phyloP scores from a whole-genome alignment of 2,888 invertebrate genomes.

The Drosophila mimetica region DNA sequence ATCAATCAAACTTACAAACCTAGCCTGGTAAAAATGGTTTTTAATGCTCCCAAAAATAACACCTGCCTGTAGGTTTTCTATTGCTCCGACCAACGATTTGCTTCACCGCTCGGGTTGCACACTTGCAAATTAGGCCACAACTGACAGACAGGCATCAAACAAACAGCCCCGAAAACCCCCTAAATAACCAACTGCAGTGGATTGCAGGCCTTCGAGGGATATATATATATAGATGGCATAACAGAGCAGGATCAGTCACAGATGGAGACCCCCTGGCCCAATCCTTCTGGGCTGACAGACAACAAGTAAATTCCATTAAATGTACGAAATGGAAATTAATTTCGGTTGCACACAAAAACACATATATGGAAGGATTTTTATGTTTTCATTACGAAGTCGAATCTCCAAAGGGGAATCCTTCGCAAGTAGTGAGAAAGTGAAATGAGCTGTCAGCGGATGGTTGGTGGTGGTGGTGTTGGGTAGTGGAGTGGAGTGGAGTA shows the following conservation, averaged over 20 bases:
- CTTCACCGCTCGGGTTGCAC: neutral
- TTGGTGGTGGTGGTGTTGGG: neutral
- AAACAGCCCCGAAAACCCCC: constrained; percentile 12
- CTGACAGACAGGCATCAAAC: constrained; percentile 28
- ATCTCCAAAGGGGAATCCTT: constrained; percentile 15
- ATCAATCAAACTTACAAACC: no score
- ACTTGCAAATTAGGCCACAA: constrained; percentile 16
- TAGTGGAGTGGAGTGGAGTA: no score
- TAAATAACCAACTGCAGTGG: constrained; percentile 32
- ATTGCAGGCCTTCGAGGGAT: constrained; percentile 22
- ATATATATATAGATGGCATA: neutral
- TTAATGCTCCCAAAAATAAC: neutral
- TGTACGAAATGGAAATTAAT: constrained; percentile 72
- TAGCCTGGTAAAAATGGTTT: no score
- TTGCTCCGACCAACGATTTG: neutral
- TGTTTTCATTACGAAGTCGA: constrained; percentile 44
- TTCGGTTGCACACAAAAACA: constrained; percentile 48
- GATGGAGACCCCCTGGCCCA: constrained; percentile 1
- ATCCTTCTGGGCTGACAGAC: constrained; percentile 53
- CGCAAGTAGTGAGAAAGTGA: constrained; percentile 62
- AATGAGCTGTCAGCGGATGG: constrained; percentile 59
- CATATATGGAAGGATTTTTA: constrained; percentile 39
- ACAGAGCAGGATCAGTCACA: constrained; percentile 10
- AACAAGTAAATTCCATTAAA: constrained; percentile 75
- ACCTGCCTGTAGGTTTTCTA: neutral